Evolutionary conservation across 1,140 invertebrate genomes (phyloP).

Genomic region (Bombyx mori): DNA sequence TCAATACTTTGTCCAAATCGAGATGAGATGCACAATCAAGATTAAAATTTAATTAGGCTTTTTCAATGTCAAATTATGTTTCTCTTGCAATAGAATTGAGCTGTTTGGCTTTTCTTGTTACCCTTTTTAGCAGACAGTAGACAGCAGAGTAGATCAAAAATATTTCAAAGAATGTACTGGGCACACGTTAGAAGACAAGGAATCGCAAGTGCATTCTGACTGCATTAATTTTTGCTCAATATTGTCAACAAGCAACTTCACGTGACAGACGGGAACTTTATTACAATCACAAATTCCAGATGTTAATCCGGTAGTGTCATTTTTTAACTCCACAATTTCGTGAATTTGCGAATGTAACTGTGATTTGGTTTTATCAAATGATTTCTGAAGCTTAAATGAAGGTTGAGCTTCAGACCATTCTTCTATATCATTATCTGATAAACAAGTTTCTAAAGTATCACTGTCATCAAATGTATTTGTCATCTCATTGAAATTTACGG

Average conservation of each 20-base stretch:
- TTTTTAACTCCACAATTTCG: too few relatives aligned
- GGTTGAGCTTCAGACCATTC: too few relatives aligned
- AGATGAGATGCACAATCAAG: too few relatives aligned
- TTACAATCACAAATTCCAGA: conserved; percentile 39
- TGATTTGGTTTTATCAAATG: too few relatives aligned
- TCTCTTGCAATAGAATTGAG: too few relatives aligned
- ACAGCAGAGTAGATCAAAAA: background rate
- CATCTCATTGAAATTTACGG: conserved; percentile 11
- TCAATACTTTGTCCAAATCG: too few relatives aligned
- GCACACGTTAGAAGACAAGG: conserved; percentile 37
- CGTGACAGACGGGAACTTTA: conserved; percentile 54
- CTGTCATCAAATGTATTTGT: conserved; percentile 14
- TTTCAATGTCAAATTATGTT: too few relatives aligned
- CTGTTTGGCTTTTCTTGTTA: too few relatives aligned
- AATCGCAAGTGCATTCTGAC: conserved; percentile 50
- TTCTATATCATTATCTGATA: too few relatives aligned
- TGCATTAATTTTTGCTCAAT: conserved; percentile 46
- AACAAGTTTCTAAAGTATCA: conserved; percentile 4
- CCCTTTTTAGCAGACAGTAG: too few relatives aligned
- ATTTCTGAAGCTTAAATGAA: too few relatives aligned
- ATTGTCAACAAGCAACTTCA: conserved; percentile 58
- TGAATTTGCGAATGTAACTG: background rate
- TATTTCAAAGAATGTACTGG: conserved; percentile 36
- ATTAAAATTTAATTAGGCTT: too few relatives aligned
- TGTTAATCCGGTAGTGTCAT: background rate